Conservation (phyloP, 2,888 invertebrate species). For the Oeneis ivallda region DNA sequence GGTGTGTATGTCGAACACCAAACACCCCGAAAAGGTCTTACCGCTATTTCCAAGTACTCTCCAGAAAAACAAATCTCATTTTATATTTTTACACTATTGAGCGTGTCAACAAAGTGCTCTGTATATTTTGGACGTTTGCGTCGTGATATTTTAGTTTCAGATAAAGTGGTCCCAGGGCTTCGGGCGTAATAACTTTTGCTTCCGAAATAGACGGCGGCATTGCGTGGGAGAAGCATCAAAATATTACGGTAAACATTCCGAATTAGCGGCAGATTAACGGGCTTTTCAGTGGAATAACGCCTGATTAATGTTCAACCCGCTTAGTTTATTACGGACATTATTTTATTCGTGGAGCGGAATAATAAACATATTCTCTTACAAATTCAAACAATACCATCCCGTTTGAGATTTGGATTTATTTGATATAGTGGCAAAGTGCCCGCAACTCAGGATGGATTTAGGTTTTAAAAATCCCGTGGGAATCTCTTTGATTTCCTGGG, state of each 20-base stretch:
- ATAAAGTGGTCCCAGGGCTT: slow-evolving; percentile 26
- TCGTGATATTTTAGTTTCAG: slow-evolving; percentile 25
- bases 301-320: slow-evolving; percentile 39
- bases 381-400: slow-evolving; percentile 7
- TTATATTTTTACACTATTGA: neutral
- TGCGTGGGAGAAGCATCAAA: slow-evolving; percentile 66
- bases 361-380: slow-evolving; percentile 19
- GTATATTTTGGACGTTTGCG: slow-evolving; percentile 9
- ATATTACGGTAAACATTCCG: slow-evolving; percentile 67
- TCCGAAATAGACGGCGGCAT: slow-evolving; percentile 60
- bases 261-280: slow-evolving; percentile 50
- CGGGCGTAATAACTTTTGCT: slow-evolving; percentile 35
- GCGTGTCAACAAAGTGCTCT: slow-evolving; percentile 2
- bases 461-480: no score
- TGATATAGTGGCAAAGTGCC: neutral
- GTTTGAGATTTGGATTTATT: slow-evolving; percentile 2
- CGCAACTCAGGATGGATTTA: no score
- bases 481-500: no score
- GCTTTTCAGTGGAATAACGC: slow-evolving; percentile 39
- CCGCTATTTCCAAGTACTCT: neutral
- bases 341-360: slow-evolving; percentile 24
- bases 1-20: no score
- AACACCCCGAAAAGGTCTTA: no score
- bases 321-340: slow-evolving; percentile 34
- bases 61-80: neutral